Conservation (phyloP, 2,797 vertebrate genomes). For the Pipistrellus nathusii region DNA sequence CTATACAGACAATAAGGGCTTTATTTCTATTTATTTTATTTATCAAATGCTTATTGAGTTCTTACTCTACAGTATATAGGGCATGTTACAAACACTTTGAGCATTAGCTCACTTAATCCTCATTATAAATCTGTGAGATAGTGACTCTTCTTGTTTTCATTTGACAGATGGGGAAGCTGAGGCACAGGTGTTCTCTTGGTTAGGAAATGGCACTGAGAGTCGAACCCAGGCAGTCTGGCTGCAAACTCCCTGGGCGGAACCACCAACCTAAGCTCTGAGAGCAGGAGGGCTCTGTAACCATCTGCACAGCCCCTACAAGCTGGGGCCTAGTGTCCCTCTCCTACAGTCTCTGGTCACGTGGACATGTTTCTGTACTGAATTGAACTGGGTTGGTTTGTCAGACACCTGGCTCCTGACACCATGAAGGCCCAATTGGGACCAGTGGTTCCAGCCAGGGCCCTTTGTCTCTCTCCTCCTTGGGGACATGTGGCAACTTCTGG, state of each 20-base stretch:
- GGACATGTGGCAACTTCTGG: neutral
- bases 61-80: neutral
- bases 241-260: too few relatives aligned
- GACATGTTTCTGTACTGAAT: neutral
- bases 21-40: conserved; percentile 27
- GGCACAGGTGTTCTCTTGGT: neutral
- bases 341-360: neutral
- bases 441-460: neutral
- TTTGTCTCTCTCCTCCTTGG: neutral
- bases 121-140: neutral
- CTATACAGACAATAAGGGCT: neutral
- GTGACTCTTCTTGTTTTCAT: neutral
- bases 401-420: neutral
- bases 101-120: neutral
- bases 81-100: neutral
- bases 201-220: neutral
- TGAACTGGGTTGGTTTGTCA: neutral
- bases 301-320: neutral
- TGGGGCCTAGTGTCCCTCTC: neutral
- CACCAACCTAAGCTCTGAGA: neutral
- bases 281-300: neutral
- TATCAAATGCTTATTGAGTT: neutral
- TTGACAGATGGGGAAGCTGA: neutral
- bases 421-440: neutral
- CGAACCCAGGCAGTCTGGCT: neutral